These are phyloP conservation scores for Neomonachus schauinslandi DNA, from an alignment of 2,113 vertebrate genomes.

Conservation along the genomic window DNA sequence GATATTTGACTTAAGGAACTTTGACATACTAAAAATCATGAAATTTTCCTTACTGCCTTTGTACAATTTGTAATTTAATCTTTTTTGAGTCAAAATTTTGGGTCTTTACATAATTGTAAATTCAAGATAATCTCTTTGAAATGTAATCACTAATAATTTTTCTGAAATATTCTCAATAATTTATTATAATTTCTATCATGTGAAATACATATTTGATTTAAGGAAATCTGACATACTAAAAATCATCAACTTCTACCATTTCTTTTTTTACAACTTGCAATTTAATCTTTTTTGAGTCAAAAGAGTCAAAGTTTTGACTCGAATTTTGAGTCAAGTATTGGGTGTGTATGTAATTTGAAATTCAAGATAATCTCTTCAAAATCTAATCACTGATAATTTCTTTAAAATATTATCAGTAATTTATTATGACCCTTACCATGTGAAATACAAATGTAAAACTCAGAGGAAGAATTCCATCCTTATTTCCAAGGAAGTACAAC, in stretches of 20 bases:
- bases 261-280: background rate
- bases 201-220: background rate
- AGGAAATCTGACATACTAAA: background rate
- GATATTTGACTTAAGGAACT: background rate
- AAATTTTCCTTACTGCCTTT: background rate
- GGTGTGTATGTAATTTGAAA: background rate
- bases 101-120: background rate
- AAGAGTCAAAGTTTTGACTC: background rate
- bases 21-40: background rate
- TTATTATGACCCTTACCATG: background rate
- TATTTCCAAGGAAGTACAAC: background rate
- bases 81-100: background rate
- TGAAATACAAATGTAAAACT: background rate
- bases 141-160: background rate
- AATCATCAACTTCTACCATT: background rate
- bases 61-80: background rate
- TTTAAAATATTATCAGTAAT: slow-evolving; percentile 7
- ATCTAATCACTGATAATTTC: background rate
- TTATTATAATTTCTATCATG: background rate
- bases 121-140: background rate
- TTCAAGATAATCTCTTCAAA: background rate
- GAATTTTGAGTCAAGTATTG: background rate
- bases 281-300: background rate
- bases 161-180: slow-evolving; percentile 20
- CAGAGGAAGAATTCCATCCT: background rate